Conservation (phyloP, 2,888 invertebrate species). For the Atrina japonica region DNA sequence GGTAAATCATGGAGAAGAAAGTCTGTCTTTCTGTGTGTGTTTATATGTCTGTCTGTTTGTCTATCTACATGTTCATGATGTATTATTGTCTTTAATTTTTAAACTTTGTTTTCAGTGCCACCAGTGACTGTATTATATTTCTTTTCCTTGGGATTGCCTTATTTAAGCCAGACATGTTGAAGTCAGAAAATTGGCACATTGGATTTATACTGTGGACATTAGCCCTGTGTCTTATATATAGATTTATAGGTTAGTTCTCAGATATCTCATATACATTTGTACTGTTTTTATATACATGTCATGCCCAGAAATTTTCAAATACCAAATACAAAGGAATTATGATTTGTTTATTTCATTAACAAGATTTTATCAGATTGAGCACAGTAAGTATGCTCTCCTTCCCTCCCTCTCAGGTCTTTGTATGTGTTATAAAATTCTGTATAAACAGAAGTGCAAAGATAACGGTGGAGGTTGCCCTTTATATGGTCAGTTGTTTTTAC, state of each 20-base stretch:
- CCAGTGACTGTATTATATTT: conserved; percentile 83
- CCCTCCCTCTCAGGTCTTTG: too few species aligned
- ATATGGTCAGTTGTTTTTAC: too few species aligned
- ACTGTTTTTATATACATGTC: neutral
- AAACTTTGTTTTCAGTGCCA: conserved; percentile 78
- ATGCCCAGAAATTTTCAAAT: too few species aligned
- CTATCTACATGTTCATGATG: neutral
- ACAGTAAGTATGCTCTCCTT: too few species aligned
- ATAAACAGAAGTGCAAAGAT: too few species aligned
- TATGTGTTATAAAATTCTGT: too few species aligned
- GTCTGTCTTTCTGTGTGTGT: too few species aligned
- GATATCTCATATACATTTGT: conserved; percentile 29
- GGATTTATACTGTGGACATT: conserved; percentile 81
- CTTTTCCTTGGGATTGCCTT: conserved; percentile 83
- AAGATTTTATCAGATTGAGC: too few species aligned
- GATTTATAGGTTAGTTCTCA: conserved; percentile 79
- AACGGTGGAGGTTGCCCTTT: too few species aligned
- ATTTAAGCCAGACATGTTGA: conserved; percentile 78
- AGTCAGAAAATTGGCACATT: conserved; percentile 79
- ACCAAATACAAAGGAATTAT: too few species aligned
- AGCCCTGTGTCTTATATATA: conserved; percentile 80
- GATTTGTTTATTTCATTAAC: too few species aligned
- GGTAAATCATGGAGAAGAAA: neutral
- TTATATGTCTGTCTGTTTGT: neutral
- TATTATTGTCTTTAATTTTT: neutral